Evolutionary conservation across 2,888 invertebrate genomes (phyloP), one percentile per base, ranked within the genome.

Genomic region (Pardosa pseudoannulata): DNA sequence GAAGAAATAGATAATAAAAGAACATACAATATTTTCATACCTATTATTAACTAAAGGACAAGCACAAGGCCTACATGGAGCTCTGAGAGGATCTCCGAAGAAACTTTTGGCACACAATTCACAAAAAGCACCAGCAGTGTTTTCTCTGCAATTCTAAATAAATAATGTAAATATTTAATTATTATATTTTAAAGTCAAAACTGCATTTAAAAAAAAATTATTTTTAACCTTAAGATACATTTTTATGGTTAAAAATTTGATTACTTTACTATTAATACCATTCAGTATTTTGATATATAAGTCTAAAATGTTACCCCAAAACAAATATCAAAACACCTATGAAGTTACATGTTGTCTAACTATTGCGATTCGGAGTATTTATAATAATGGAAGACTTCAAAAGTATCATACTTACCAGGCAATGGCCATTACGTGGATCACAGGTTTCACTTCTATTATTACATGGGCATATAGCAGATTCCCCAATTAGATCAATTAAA

Each of bases 81-180:
- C 92, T 0, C 93, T 92, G 0, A 91, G 90, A 0, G 97, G 95
- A 90, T 95, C 93, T 0, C 97, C 97, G 91, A 96, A 97, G 92
- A 94, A 96, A 0, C 98, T 98, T 87, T 95, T 94, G 0, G 95
- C 96, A 92, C 99, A 99, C 13, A 92, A 91, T 78, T 96, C 95
- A 91, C 99, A 99, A 88, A 94, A 93, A 0, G 94, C 92, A 0
- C 98, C 99, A 0, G 94, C 94, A 0, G 97, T 97, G 91, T 97
- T 95, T 5, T 94, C 93, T 0, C 94, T 93, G 91, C 99, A 99
- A 92, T 96, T 94, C 97, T 97, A 90, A 13, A 88, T 75, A 39
- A 74, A 27, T 72, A 36, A 36, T 36, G 36, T 36, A 36, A 36
- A 56, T n/a, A 6, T 6, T 19, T 56, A 56, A 56, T 56, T 56